Conservation (phyloP, 2,888 invertebrate species). For the Chironomus tentans region DNA sequence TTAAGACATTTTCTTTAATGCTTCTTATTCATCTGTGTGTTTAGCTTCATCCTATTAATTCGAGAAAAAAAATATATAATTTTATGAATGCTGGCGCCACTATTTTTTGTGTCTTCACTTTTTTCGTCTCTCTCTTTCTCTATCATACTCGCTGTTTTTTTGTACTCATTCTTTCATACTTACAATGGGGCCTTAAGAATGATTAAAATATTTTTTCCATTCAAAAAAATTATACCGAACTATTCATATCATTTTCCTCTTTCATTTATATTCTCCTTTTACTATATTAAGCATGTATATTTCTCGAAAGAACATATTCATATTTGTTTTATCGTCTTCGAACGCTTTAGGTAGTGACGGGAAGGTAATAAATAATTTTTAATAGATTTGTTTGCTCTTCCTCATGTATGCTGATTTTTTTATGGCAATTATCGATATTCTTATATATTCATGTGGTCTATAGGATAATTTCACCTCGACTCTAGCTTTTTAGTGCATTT, state of each 20-base stretch:
- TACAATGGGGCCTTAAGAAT: background rate
- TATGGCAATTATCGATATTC: background rate
- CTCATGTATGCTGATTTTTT: background rate
- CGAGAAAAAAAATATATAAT: conserved; percentile 11
- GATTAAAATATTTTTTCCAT: background rate
- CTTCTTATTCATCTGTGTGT: conserved; percentile 23
- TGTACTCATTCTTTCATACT: too few species aligned
- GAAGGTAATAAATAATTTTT: conserved; percentile 6
- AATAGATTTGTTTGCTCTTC: conserved; percentile 4
- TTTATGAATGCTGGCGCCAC: conserved; percentile 24
- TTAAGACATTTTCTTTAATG: conserved; percentile 22
- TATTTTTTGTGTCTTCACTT: conserved; percentile 12
- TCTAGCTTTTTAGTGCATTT: too few species aligned
- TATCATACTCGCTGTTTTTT: background rate
- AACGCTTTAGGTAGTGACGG: conserved; percentile 2
- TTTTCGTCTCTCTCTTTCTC: conserved; percentile 3
- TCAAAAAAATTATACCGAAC: background rate
- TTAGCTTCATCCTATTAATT: conserved; percentile 24
- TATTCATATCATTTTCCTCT: background rate
- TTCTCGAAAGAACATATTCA: background rate
- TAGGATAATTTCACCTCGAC: too few species aligned
- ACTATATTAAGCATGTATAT: background rate
- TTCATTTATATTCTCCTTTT: background rate
- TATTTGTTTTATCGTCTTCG: background rate
- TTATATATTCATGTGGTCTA: too few species aligned